Base-by-base conservation (phyloP, 1,140 invertebrate species). In the Eriocheir sinensis region DNA sequence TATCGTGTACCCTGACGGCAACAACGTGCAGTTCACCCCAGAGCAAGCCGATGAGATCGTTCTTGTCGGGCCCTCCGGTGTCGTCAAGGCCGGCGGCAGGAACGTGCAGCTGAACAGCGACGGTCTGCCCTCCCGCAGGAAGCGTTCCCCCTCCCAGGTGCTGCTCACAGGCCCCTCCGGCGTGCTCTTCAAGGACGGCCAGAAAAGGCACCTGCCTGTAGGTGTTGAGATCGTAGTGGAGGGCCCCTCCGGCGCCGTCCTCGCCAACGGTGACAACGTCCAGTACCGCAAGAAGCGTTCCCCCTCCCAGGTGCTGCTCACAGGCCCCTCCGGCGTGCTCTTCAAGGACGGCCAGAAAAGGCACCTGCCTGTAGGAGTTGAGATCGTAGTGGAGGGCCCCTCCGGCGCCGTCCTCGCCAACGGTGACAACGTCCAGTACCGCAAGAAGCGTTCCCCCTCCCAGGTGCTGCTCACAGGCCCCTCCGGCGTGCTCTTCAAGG, bases 31-130 rank as follows among this genome's bases (percentile, higher is more conserved):
- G 40, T 94, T 94, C 85, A 89, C 93, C 30, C 15, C 30, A 8
- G 93, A 89, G n/a, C 48, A 94, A 40, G 86, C 93, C 17, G 93
- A 30, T 40, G 81, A 94, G 60, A 89, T 94, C 40, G 34, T 94
- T 17, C 72, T 89, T 9, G 9, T 90, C 15, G 93, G 93, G 0
- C 93, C 93, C 0, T 94, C 93, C 17, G 93, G 93, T 9, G 93
- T 89, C 21, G 60, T 94, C n/a, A 90, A 53, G 0, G 40, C 6
- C n/a, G 86, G 81, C 38, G 93, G 93, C 30, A 94, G 40, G 15
- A 94, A 94, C 86, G 17, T 40, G 30, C 93, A 94, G 72, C 85
- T 92, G 15, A 80, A 15, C 44, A 60, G 34, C 48, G 21, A 91
- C 30, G 89, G 89, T 30, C 48, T 91, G 12, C 89, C 89, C 44